These are phyloP conservation scores for Bombus impatiens DNA, from an alignment of 1,140 invertebrate species.

Conservation along the genomic window DNA sequence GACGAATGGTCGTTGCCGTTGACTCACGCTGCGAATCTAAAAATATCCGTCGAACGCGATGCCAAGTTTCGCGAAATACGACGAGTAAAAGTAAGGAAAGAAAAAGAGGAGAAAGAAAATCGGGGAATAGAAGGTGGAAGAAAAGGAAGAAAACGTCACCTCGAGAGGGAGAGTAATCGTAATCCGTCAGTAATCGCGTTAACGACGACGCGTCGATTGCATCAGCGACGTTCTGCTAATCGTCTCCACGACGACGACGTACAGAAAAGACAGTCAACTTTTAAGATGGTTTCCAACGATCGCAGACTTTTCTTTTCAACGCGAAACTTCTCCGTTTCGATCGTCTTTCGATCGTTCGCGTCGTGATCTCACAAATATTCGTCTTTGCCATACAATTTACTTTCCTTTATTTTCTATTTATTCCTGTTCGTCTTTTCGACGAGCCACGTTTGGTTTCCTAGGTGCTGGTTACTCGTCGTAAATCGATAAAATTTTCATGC, in stretches of 20 bases:
- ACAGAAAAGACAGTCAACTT: neutral
- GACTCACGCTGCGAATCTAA: constrained; percentile 64
- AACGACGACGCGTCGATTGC: constrained; percentile 4
- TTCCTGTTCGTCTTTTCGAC: neutral
- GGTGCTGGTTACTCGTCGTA: no score
- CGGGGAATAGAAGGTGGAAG: neutral
- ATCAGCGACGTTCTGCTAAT: neutral
- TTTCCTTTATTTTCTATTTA: neutral
- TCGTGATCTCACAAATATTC: no score
- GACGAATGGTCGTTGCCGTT: constrained; percentile 53
- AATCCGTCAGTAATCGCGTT: constrained; percentile 42
- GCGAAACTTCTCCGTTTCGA: neutral
- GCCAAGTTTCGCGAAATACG: constrained; percentile 30
- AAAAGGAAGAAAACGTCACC: neutral
- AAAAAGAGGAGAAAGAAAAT: neutral
- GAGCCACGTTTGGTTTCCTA: neutral
- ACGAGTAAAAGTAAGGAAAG: neutral
- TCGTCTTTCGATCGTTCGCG: neutral
- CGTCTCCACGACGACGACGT: neutral
- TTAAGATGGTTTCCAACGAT: neutral
- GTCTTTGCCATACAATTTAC: no score
- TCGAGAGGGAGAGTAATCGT: constrained; percentile 36
- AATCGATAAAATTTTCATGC: constrained; percentile 33
- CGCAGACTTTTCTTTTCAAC: neutral
- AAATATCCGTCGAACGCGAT: constrained; percentile 51